Percentiles rank a stretch among this genome's conserved stretches.
Conservation (phyloP, 2,113 vertebrate species). For the Prunella himalayana region DNA sequence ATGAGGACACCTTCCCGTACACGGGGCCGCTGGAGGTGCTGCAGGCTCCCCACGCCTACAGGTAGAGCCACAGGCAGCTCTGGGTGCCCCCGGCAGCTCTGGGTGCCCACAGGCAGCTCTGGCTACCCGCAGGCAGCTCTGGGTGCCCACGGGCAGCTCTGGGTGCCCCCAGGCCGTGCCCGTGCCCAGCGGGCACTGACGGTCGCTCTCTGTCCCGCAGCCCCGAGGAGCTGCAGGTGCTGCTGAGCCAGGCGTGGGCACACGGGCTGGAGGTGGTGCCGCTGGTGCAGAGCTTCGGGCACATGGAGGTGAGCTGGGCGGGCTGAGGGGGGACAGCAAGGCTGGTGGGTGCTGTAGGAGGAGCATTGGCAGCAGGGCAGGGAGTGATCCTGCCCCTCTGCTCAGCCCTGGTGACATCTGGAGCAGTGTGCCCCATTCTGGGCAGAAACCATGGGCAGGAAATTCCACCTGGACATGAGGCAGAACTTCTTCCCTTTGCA, state of each 20-base stretch:
- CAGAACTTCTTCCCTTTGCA: background rate
- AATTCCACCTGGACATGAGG: background rate
- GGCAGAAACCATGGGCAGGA: no score
- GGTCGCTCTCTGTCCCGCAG: conserved; percentile 51
- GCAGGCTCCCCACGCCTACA: conserved; percentile 82
- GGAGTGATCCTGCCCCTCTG: background rate
- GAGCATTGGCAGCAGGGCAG: background rate
- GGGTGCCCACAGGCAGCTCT: no score
- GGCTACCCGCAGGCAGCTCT: no score
- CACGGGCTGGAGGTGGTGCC: conserved; percentile 86
- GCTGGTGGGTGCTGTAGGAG: background rate
- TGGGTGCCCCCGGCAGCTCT: no score
- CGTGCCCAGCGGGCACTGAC: background rate
- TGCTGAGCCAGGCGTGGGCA: conserved; percentile 76
- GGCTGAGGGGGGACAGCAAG: background rate
- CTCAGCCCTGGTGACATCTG: background rate
- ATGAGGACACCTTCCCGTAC: conserved; percentile 95
- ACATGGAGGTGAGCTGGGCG: conserved; percentile 87
- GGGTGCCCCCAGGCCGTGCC: background rate
- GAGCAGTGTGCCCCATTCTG: background rate
- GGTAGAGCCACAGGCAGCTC: conserved; percentile 63
- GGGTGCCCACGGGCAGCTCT: rapidly evolving
- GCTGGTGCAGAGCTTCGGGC: conserved; percentile 92
- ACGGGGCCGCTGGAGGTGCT: conserved; percentile 79
- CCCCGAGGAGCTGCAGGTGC: conserved; percentile 74